These are phyloP conservation scores for Bryconaethiops microstoma DNA, from an alignment of 2,797 vertebrate genomes.

Conservation along the genomic window DNA sequence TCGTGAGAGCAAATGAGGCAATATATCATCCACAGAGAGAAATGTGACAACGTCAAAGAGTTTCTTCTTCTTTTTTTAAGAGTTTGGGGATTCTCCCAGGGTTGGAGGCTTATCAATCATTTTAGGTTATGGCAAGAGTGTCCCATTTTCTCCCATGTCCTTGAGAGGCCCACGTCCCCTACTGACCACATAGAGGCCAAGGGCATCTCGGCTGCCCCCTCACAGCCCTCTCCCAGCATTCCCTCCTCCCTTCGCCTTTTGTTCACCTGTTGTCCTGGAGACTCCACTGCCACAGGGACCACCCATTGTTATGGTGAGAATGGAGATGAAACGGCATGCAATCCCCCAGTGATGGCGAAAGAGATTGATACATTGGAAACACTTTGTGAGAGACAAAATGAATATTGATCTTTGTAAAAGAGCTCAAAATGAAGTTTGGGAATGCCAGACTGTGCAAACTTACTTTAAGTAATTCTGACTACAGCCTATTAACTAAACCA, in stretches of 20 bases:
- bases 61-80: slow-evolving; percentile 25
- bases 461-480: not conserved
- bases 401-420: slow-evolving; percentile 16
- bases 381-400: slow-evolving; percentile 21
- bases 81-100: slow-evolving; percentile 38
- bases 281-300: slow-evolving; percentile 70
- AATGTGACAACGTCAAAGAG: slow-evolving; percentile 48
- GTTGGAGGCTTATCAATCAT: slow-evolving; percentile 59
- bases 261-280: slow-evolving; percentile 80
- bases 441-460: not conserved
- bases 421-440: not conserved
- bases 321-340: slow-evolving; percentile 70
- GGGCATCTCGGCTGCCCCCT: slow-evolving; percentile 65
- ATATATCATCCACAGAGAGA: slow-evolving; percentile 49
- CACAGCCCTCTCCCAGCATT: slow-evolving; percentile 64
- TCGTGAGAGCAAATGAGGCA: slow-evolving; percentile 37
- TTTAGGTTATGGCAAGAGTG: slow-evolving; percentile 67
- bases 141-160: slow-evolving; percentile 59
- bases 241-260: slow-evolving; percentile 70
- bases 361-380: slow-evolving; percentile 57
- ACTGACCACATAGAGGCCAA: slow-evolving; percentile 78
- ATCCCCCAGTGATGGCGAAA: slow-evolving; percentile 56
- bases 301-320: slow-evolving; percentile 67
- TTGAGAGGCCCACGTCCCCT: slow-evolving; percentile 69
- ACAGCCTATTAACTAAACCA: not conserved